A percentile compares a stretch with the other conserved stretches of the same genome.
Conservation (phyloP, 2,113 vertebrate species). For the Arvicanthis niloticus region DNA sequence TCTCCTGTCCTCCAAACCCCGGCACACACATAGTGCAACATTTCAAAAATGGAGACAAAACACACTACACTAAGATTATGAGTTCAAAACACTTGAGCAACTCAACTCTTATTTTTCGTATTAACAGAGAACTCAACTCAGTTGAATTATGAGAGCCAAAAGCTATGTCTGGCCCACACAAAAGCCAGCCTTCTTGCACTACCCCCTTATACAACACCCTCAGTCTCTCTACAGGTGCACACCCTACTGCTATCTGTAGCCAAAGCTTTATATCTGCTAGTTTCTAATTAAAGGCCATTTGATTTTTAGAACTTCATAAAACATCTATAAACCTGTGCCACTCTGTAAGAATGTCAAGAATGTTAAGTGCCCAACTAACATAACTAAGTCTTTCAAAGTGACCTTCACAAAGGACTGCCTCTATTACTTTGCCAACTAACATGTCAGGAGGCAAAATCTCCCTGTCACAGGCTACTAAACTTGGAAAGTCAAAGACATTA, state of each 20-base stretch:
- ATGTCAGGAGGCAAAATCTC: slow-evolving; percentile 34
- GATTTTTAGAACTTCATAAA: slow-evolving; percentile 76
- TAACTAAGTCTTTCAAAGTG: slow-evolving; percentile 36
- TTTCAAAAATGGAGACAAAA: background rate
- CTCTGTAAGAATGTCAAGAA: slow-evolving; percentile 68
- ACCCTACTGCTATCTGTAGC: slow-evolving; percentile 42
- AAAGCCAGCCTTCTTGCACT: background rate
- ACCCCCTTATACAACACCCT: background rate
- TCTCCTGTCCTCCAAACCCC: background rate
- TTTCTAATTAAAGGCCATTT: slow-evolving; percentile 70
- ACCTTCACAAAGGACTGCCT: slow-evolving; percentile 38
- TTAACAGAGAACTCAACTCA: slow-evolving; percentile 43
- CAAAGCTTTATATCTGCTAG: slow-evolving; percentile 53
- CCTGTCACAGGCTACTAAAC: slow-evolving; percentile 8
- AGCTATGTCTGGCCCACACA: slow-evolving; percentile 25
- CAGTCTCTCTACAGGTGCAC: background rate
- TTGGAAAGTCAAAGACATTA: background rate
- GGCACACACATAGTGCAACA: background rate
- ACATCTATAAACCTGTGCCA: slow-evolving; percentile 66
- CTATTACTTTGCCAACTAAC: slow-evolving; percentile 37
- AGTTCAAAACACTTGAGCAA: slow-evolving; percentile 47
- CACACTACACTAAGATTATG: background rate
- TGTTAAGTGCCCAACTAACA: background rate
- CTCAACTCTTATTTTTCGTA: slow-evolving; percentile 35
- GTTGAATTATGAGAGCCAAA: slow-evolving; percentile 46